These are phyloP conservation scores for Temnothorax unifasciatus DNA, from an alignment of 2,888 invertebrate genomes.

Conservation along the genomic window DNA sequence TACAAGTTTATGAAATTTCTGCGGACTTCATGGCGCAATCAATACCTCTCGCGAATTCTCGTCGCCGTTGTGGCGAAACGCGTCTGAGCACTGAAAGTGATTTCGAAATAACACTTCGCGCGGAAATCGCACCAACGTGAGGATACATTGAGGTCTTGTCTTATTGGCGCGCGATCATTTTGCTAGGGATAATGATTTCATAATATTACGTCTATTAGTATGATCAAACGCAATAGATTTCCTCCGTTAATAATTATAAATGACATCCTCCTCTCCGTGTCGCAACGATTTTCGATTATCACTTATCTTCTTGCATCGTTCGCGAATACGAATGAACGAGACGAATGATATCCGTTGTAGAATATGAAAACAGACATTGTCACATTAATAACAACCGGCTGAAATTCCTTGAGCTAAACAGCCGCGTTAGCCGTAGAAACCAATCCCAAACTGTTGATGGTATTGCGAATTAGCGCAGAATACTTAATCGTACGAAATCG, in stretches of 20 bases:
- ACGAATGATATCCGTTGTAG: slow-evolving; percentile 22
- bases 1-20: slow-evolving; percentile 40
- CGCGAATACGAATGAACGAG: slow-evolving; percentile 30
- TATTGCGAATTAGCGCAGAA: slow-evolving; percentile 45
- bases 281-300: slow-evolving; percentile 43
- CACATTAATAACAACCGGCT: slow-evolving; percentile 42
- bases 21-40: slow-evolving; percentile 8
- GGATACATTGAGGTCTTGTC: background rate
- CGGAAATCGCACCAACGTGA: background rate
- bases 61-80: background rate
- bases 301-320: slow-evolving; percentile 6
- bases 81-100: background rate
- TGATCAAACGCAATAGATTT: background rate
- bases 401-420: slow-evolving; percentile 42
- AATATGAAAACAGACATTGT: slow-evolving; percentile 50
- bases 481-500: slow-evolving; percentile 51
- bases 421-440: slow-evolving; percentile 42
- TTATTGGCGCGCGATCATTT: background rate
- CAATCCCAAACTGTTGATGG: slow-evolving; percentile 48
- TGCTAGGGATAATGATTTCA: background rate
- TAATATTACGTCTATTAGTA: background rate
- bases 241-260: slow-evolving; percentile 9
- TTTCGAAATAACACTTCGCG: background rate
- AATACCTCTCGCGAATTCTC: slow-evolving; percentile 12
- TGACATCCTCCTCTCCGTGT: background rate